Evolutionary conservation across 2,888 invertebrate genomes (phyloP).

Genomic region (Adela reaumurella): DNA sequence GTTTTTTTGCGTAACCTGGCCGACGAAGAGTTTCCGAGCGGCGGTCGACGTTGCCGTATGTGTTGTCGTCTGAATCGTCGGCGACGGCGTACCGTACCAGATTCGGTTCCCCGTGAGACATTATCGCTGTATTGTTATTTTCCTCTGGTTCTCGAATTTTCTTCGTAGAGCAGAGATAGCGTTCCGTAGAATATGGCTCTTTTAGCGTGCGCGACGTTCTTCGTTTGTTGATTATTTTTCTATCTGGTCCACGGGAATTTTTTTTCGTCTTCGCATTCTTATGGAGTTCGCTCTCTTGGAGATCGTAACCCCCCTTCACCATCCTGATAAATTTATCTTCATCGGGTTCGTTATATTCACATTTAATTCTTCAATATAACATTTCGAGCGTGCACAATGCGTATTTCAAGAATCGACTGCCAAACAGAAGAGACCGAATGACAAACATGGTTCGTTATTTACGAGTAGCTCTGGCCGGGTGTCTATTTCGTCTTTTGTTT

Average conservation of each 20-base stretch:
- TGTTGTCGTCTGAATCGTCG: conserved; percentile 38
- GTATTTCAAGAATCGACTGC: no score
- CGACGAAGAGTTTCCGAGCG: conserved; percentile 31
- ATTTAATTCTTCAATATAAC: no score
- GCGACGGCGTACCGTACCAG: conserved; percentile 42
- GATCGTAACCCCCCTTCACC: conserved; percentile 49
- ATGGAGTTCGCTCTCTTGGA: conserved; percentile 14
- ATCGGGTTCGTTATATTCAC: no score
- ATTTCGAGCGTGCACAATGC: no score
- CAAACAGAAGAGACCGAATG: no score
- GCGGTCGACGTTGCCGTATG: neutral
- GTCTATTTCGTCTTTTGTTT: no score
- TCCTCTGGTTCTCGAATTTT: neutral
- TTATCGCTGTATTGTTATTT: no score
- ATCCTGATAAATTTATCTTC: conserved; percentile 27
- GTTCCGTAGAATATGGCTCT: conserved; percentile 3
- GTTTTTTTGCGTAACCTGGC: conserved; percentile 39
- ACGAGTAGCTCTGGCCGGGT: no score
- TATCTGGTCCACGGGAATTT: conserved; percentile 5
- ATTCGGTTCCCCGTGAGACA: conserved; percentile 23
- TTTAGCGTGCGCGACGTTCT: conserved; percentile 5
- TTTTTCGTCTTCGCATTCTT: conserved; percentile 8
- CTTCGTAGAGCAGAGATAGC: neutral
- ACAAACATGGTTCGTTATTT: no score
- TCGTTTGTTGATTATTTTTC: conserved; percentile 2